These are phyloP conservation scores for Redunca redunca DNA, from an alignment of 2,113 vertebrate genomes.

Conservation along the genomic window DNA sequence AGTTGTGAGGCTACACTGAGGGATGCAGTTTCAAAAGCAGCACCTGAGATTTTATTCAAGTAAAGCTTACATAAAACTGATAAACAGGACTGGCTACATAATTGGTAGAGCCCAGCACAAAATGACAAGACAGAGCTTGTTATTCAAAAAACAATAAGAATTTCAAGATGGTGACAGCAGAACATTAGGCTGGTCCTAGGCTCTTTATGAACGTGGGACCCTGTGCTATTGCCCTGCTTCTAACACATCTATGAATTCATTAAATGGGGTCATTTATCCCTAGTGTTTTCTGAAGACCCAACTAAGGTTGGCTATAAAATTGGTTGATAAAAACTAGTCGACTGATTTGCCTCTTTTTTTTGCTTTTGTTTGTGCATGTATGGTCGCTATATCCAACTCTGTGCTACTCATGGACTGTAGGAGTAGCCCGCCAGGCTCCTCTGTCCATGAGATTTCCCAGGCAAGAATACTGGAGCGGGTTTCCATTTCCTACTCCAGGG, in stretches of 20 bases:
- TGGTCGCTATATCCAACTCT: neutral
- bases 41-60: neutral
- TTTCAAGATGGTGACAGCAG: neutral
- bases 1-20: accelerated
- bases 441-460: neutral
- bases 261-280: neutral
- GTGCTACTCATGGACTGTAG: accelerated
- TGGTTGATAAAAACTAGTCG: neutral
- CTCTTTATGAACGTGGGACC: accelerated
- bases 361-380: neutral
- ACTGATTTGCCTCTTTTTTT: neutral
- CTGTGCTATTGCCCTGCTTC: neutral
- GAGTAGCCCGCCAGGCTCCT: neutral
- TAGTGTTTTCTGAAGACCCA: neutral
- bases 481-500: neutral
- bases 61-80: neutral
- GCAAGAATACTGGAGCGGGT: neutral
- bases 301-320: neutral
- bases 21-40: neutral
- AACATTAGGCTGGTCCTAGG: neutral
- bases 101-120: neutral
- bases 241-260: neutral
- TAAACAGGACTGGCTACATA: neutral
- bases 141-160: neutral
- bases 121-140: neutral